phyloP scores from a whole-genome alignment of 1,140 invertebrate genomes.

The Pentalonia nigronervosa region DNA sequence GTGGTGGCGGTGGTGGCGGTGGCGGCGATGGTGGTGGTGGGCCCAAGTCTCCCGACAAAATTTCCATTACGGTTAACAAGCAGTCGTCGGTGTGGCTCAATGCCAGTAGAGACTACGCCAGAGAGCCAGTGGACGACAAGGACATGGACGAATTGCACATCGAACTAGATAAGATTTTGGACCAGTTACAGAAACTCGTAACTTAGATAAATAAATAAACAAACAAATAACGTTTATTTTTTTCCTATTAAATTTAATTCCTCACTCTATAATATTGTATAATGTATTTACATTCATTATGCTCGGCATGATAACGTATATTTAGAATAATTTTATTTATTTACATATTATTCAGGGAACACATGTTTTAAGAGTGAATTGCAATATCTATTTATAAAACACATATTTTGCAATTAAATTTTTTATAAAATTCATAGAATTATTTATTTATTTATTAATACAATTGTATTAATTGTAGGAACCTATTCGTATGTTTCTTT shows the following conservation, averaged over 20 bases:
- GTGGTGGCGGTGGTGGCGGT: not conserved
- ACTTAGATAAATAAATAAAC: slow-evolving; percentile 65
- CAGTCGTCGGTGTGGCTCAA: slow-evolving; percentile 47
- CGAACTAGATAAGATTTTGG: slow-evolving; percentile 69
- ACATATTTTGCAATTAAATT: not conserved
- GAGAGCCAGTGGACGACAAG: slow-evolving; percentile 9
- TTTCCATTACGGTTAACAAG: slow-evolving; percentile 21
- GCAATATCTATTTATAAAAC: not conserved
- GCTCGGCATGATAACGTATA: not conserved
- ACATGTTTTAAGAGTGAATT: not conserved
- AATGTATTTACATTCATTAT: not conserved
- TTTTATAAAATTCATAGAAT: not conserved
- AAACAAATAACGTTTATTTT: not conserved
- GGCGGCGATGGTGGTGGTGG: too few species aligned
- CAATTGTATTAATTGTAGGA: not conserved
- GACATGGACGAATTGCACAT: slow-evolving; percentile 67
- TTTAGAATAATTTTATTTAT: not conserved
- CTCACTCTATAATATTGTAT: not conserved
- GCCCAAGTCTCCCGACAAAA: not conserved
- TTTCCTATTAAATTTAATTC: slow-evolving; percentile 61
- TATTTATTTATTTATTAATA: not conserved
- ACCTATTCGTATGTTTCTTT: not conserved
- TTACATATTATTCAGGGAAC: not conserved
- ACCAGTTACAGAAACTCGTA: slow-evolving; percentile 70
- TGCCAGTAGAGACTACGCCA: slow-evolving; percentile 24